These are phyloP conservation scores for Neoscelio sp. DNA, from an alignment of 2,888 invertebrate genomes.

Conservation along the genomic window DNA sequence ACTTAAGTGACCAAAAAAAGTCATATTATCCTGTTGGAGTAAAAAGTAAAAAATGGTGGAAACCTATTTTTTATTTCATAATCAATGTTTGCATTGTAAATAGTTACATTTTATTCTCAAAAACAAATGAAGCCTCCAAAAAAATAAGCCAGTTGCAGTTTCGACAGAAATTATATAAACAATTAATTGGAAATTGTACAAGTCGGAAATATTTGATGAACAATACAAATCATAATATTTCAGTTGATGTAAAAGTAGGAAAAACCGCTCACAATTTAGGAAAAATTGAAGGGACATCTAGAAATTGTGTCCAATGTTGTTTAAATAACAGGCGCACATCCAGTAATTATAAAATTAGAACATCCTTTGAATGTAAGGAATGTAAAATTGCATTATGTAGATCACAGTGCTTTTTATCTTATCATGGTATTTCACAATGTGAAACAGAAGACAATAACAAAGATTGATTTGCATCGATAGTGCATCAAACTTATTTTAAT, in stretches of 20 bases:
- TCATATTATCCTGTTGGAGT: conserved; percentile 13
- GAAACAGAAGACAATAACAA: too few relatives aligned
- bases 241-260: background rate
- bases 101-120: conserved; percentile 8
- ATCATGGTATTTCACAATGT: too few relatives aligned
- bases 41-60: conserved; percentile 36
- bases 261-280: too few relatives aligned
- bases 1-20: conserved; percentile 22
- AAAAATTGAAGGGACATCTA: too few relatives aligned
- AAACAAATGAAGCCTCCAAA: background rate
- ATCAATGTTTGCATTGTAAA: conserved; percentile 21
- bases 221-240: background rate
- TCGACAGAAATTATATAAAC: background rate
- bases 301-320: too few relatives aligned
- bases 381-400: conserved; percentile 16
- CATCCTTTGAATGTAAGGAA: conserved; percentile 10
- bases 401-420: background rate
- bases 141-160: background rate
- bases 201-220: background rate
- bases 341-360: conserved; percentile 5
- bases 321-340: background rate
- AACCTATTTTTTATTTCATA: conserved; percentile 17
- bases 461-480: too few relatives aligned
- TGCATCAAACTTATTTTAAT: too few relatives aligned
- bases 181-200: conserved; percentile 1